A percentile compares a stretch with the other conserved stretches of the same genome.
Evolutionary conservation across 2,113 vertebrate species (phyloP).

Genomic region (Crotalus tigris): DNA sequence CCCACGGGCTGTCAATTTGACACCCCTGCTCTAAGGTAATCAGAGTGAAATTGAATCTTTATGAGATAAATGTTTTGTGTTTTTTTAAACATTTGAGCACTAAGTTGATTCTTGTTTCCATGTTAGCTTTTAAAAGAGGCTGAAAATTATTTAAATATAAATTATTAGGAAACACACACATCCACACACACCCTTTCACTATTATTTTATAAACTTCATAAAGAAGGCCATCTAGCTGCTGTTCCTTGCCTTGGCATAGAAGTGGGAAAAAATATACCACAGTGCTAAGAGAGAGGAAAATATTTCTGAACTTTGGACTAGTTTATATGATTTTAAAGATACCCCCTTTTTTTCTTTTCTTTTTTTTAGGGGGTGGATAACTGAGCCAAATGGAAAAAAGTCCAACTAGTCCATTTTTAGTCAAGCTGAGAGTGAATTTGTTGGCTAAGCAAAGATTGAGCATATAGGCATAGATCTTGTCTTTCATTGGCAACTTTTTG

Average conservation of each 20-base stretch:
- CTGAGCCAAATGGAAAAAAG: neutral
- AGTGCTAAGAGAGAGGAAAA: neutral
- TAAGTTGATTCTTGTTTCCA: too few species aligned
- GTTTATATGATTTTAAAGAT: neutral
- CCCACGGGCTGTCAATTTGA: too few species aligned
- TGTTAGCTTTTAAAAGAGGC: too few species aligned
- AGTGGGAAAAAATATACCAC: neutral
- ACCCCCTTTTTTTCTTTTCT: neutral
- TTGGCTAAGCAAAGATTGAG: neutral
- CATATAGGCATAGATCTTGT: neutral
- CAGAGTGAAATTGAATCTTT: neutral
- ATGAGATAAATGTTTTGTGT: too few species aligned
- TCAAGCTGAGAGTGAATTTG: neutral
- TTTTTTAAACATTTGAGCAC: too few species aligned
- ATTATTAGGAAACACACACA: neutral
- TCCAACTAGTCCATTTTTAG: neutral
- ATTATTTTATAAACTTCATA: neutral
- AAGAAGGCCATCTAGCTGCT: neutral
- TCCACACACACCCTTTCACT: neutral
- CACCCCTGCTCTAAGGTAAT: neutral
- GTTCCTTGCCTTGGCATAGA: neutral
- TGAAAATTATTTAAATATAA: neutral
- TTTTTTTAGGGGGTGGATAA: neutral
- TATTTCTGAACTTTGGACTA: neutral
- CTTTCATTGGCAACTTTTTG: too few species aligned